Evolutionary conservation across 2,113 vertebrate genomes (phyloP), one percentile per base, ranked within the genome.

Genomic region (Notarius quadriscutis): DNA sequence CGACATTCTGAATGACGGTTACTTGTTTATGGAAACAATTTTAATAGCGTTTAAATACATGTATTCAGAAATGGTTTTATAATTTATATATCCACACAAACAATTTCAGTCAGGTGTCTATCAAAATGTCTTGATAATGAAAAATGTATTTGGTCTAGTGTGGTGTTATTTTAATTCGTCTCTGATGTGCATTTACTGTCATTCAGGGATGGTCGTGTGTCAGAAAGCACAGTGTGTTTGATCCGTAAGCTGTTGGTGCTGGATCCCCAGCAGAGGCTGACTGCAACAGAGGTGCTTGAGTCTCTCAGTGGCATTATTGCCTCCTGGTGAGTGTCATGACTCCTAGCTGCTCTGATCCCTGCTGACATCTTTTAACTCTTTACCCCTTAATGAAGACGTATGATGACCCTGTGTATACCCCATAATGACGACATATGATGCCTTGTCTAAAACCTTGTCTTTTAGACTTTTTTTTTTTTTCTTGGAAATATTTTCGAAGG

Each of bases 191-290:
- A 1, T 30, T 58, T 81, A 14, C 25, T 7, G 50, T 51, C n/a
- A 74, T 85, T 3, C 93, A 99, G 98, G 93, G 98, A 99, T 0
- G 98, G 98, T 0, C 96, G 99, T 1, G 98, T 99, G 91, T 99
- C 98, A 0, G 98, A 99, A 87, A 99, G 95, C 95, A 99, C 98
- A 0, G 98, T 99, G 92, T 98, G 97, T 94, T 96, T 99, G 93
- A 99, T 99, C 93, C 96, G 97, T 79, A 99, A 99, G 88, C 96
- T 99, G 92, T 95, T 99, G 86, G 97, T 99, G 88, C 93, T 99
- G 87, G 98, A 99, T 87, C 98, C 98, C 0, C 98, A 99, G 95
- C 97, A 99, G 91, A 97, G 98, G 86, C 95, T 99, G 65, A 97
- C 97, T 0, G 98, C 98, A 27, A 92, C 96, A 0, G 98, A 98